A percentile compares a stretch with the other conserved stretches of the same genome.
phyloP scores from a whole-genome alignment of 2,888 invertebrate genomes.

The Biston betularia region DNA sequence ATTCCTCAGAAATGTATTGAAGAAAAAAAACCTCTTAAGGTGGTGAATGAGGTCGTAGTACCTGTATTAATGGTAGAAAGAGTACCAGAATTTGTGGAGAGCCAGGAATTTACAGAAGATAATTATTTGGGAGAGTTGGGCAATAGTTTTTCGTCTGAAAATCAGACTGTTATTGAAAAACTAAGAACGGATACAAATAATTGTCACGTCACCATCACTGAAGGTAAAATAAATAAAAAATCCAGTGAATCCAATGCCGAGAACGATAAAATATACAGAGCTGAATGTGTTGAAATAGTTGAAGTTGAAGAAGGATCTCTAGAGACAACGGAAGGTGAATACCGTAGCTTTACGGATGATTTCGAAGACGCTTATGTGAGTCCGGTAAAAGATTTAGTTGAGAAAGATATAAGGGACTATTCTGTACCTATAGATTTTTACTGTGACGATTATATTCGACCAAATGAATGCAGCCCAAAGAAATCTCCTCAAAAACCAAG shows the following conservation, averaged over 20 bases:
- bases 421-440: conserved; percentile 79
- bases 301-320: conserved; percentile 51
- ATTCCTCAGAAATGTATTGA: conserved; percentile 63
- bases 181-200: not conserved
- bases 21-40: conserved; percentile 58
- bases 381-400: conserved; percentile 77
- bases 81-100: conserved; percentile 70
- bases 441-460: conserved; percentile 69
- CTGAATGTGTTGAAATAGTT: conserved; percentile 50
- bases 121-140: conserved; percentile 72
- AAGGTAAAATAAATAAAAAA: conserved; percentile 28
- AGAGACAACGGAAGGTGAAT: conserved; percentile 74
- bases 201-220: conserved; percentile 23
- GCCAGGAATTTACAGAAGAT: conserved; percentile 80
- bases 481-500: conserved; percentile 64
- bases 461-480: conserved; percentile 56
- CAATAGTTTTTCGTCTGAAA: conserved; percentile 67
- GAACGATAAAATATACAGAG: conserved; percentile 42
- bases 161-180: conserved; percentile 59
- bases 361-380: conserved; percentile 76
- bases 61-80: conserved; percentile 62
- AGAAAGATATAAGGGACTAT: conserved; percentile 81
- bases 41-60: conserved; percentile 61
- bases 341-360: conserved; percentile 79
- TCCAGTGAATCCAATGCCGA: conserved; percentile 25